phyloP scores from a whole-genome alignment of 2,797 vertebrate genomes.

The Apodemus agrarius region DNA sequence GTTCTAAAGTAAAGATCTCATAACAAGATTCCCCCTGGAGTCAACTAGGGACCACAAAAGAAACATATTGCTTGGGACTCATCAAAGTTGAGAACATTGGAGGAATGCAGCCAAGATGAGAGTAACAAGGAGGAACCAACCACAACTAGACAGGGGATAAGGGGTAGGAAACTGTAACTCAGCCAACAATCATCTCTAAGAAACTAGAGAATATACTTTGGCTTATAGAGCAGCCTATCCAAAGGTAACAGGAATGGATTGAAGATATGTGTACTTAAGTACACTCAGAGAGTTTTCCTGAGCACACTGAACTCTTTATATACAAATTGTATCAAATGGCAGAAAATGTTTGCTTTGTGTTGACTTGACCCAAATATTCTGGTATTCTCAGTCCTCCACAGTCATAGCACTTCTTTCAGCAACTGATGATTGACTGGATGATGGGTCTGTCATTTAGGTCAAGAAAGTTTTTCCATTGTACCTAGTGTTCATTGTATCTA shows the following conservation, averaged over 20 bases:
- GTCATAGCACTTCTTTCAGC: background rate
- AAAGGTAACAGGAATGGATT: background rate
- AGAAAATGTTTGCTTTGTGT: slow-evolving; percentile 38
- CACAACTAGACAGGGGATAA: background rate
- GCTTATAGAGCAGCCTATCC: background rate
- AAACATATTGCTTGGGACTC: background rate
- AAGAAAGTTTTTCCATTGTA: background rate
- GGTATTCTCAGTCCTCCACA: background rate
- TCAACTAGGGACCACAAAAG: background rate
- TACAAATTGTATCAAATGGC: background rate
- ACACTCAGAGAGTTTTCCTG: background rate
- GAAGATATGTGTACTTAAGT: background rate
- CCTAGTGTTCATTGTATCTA: background rate
- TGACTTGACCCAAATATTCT: slow-evolving; percentile 53
- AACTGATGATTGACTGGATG: background rate
- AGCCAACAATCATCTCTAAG: background rate
- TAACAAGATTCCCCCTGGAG: background rate
- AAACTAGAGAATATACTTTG: slow-evolving; percentile 28
- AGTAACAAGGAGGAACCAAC: background rate
- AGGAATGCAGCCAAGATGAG: background rate
- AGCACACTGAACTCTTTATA: background rate
- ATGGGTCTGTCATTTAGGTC: background rate
- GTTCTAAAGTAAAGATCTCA: background rate
- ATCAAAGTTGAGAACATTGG: background rate
- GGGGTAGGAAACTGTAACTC: background rate